Base-by-base conservation (phyloP, 2,797 vertebrate genomes). In the Hephaestus fuliginosus region DNA sequence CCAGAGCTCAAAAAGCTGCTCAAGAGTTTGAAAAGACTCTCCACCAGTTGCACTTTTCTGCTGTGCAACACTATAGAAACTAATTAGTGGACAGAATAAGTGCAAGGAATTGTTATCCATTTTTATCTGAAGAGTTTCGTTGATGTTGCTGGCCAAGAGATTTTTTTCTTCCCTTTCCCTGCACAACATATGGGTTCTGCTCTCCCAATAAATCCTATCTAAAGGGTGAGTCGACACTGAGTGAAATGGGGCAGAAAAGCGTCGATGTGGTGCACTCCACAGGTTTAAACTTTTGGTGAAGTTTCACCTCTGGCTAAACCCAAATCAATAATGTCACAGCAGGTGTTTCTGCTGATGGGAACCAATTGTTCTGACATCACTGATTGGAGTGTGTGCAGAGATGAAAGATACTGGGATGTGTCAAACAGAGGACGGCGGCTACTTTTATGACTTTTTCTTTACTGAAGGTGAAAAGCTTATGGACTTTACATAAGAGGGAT, bases 251-350 rank as follows among this genome's bases (percentile, higher is more conserved):
- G 58, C n/a, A 43, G 60, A 70, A 70, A 72, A 28, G 48, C 25
- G 28, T 82, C n/a, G 52, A 53, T 14, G 39, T 3, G 3, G 18
- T n/a, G 44, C 7, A 46, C 48, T 49, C 52, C 3, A 2, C n/a
- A 65, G 22, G 55, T 61, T 60, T 36, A 64, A 43, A 51, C 68
- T 52, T 17, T 52, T 28, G 25, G 49, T 36, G 0, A 61, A 36
- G 61, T 60, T 78, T 67, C 56, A 63, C 66, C 72, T 70, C 30
- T 18, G 22, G 49, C 33, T 49, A 53, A 84, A 76, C 13, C 43
- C 15, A 0, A 2, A 77, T 82, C 79, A 7, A 83, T 62, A 51
- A 18, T 4, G 9, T 43, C 57, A 41, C 80, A 64, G 80, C 67
- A 66, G 58, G 62, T 25, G 41, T 30, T 82, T 58, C 20, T 11